Evolutionary conservation across 2,888 invertebrate genomes (phyloP), one percentile per base, ranked within the genome.

Genomic region (Andrena fulva): DNA sequence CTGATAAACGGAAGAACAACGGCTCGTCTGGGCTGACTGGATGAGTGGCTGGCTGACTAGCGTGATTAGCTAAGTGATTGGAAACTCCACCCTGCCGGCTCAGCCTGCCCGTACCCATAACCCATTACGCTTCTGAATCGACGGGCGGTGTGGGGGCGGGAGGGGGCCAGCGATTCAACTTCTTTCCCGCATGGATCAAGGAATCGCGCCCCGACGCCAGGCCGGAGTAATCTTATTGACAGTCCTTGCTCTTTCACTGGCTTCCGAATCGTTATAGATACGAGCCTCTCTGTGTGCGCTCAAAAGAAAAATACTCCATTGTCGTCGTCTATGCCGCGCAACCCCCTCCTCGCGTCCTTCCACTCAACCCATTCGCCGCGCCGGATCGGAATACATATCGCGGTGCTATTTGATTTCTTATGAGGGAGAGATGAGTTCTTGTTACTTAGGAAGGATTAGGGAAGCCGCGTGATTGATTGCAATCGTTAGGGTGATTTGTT

Each of bases 51-150:
- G 88, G 83, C 90, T 88, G 91, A 87, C 89, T 89, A 82, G 86
- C 89, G 89, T 92, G 92, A 92, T 92, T 92, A 91, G 91, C 90
- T 92, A 92, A 92, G 91, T 92, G 91, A 92, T 92, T 92, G 90
- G 87, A 90, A 80, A 89, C 89, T 84, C 91, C 88, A 88, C 90
- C 92, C 89, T 87, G 74, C 50, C 62, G 76, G 72, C 80, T 82
- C 80, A 74, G 84, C 63, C 54, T 64, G 73, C 69, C 59, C 64
- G 12, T 74, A 77, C 75, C 77, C 77, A 85, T 87, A 85, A 87
- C 87, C 81, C 77, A 85, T 87, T 81, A 85, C 67, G 63, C 52
- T 50, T 24, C 7, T n/a, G 69, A 69, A 74, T 77, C 71, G 67
- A 42, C 60, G 24, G 24, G 12, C 20, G 2, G 20, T 10, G 24